Evolutionary conservation across 2,888 invertebrate genomes (phyloP).

Genomic region (Belgica antarctica): DNA sequence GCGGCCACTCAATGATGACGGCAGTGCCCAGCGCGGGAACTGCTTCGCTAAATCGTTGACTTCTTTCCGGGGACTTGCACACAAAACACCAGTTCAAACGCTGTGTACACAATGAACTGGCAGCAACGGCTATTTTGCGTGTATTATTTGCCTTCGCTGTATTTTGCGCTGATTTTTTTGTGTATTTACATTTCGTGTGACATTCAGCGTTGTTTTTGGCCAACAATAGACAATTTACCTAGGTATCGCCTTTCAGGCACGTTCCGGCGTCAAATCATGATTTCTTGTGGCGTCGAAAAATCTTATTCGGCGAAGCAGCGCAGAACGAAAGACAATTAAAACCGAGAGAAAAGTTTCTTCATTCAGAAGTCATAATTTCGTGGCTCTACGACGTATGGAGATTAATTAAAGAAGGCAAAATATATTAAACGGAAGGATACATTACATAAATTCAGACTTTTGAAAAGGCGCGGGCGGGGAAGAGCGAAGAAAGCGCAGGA

Average conservation of each 20-base stretch:
- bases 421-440: not conserved
- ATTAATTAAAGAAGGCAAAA: conserved; percentile 33
- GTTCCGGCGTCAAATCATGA: not conserved
- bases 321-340: not conserved
- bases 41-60: not conserved
- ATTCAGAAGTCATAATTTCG: conserved; percentile 1
- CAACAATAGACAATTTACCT: not conserved
- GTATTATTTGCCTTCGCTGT: conserved; percentile 3
- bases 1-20: not conserved
- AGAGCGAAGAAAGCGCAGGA: conserved; percentile 18
- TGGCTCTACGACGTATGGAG: conserved; percentile 25
- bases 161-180: not conserved
- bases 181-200: not conserved
- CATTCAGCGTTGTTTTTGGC: not conserved
- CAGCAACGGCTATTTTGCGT: not conserved
- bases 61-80: not conserved
- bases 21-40: not conserved
- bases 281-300: not conserved
- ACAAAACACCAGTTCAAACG: conserved; percentile 2
- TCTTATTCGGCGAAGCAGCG: not conserved
- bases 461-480: not conserved
- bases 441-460: not conserved
- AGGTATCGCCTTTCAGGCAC: not conserved
- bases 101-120: conserved; percentile 36
- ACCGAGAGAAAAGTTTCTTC: not conserved